Percentiles rank a stretch among this genome's conserved stretches.
Conservation (phyloP, 2,797 vertebrate species). For the Ctenochaetus hawaiiensis region DNA sequence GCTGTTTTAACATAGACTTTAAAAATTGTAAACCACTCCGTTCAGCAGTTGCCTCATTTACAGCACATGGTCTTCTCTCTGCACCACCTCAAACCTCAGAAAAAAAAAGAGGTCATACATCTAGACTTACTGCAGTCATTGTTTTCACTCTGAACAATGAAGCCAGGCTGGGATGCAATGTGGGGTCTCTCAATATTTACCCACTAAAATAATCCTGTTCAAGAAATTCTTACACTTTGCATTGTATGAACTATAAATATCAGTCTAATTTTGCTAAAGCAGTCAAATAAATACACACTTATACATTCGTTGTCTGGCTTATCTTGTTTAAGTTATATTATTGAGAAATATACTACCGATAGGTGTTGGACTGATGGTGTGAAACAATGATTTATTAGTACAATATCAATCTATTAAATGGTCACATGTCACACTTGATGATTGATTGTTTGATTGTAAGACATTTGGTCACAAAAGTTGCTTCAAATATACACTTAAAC, state of each 20-base stretch:
- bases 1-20: no score
- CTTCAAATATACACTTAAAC: not conserved
- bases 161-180: not conserved
- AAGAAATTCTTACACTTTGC: not conserved
- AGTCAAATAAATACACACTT: not conserved
- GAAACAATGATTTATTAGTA: slow-evolving; percentile 24
- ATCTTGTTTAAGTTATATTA: slow-evolving; percentile 28
- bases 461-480: not conserved
- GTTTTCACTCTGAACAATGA: slow-evolving; percentile 2
- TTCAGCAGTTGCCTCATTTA: no score
- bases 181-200: slow-evolving; percentile 10
- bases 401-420: slow-evolving; percentile 24
- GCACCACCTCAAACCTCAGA: not conserved
- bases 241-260: not conserved
- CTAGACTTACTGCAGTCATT: not conserved
- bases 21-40: no score
- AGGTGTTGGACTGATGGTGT: slow-evolving; percentile 28
- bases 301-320: slow-evolving; percentile 17
- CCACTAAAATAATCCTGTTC: slow-evolving; percentile 10
- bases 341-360: slow-evolving; percentile 12
- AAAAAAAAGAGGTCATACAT: not conserved
- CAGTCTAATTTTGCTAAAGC: slow-evolving; percentile 12
- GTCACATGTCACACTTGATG: slow-evolving; percentile 14
- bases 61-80: no score
- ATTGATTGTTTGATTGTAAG: slow-evolving; percentile 6